Percentiles rank a stretch among this genome's conserved stretches.
Conservation (phyloP, 2,797 vertebrate genomes). For the Sebastes minor region DNA sequence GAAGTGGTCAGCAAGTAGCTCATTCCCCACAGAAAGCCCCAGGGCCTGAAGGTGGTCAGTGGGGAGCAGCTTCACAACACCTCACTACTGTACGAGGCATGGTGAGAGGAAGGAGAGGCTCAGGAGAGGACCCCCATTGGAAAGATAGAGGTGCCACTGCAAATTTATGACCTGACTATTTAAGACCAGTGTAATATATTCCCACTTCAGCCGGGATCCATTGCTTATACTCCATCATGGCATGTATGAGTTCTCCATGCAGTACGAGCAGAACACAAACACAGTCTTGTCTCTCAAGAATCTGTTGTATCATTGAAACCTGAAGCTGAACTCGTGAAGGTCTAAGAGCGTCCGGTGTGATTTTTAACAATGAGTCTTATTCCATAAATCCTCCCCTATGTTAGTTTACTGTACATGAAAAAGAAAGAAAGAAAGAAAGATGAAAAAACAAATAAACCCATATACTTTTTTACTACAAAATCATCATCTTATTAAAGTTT, state of each 20-base stretch:
- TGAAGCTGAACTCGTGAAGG: neutral
- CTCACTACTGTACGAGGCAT: constrained; percentile 38
- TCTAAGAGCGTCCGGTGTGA: neutral
- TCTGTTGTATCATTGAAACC: neutral
- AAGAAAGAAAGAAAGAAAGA: no score
- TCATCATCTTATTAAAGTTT: neutral
- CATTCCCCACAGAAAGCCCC: constrained; percentile 74
- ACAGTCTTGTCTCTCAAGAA: neutral
- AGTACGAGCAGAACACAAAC: constrained; percentile 1
- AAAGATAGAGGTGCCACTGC: constrained; percentile 60
- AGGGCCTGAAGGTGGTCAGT: constrained; percentile 71
- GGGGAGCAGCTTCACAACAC: constrained; percentile 67
- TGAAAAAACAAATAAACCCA: neutral
- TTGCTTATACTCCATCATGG: constrained; percentile 21
- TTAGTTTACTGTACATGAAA: no score
- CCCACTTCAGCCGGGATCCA: constrained; percentile 33
- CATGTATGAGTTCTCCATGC: constrained; percentile 23
- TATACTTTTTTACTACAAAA: neutral
- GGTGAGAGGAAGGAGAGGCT: constrained; percentile 31
- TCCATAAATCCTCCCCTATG: neutral
- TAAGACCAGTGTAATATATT: constrained; percentile 59
- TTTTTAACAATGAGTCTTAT: neutral
- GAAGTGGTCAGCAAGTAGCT: constrained; percentile 80
- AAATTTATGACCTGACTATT: constrained; percentile 66
- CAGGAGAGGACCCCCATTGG: constrained; percentile 49